Conservation (phyloP, 2,113 vertebrate species). For the Rhegmatorhina hoffmannsi region DNA sequence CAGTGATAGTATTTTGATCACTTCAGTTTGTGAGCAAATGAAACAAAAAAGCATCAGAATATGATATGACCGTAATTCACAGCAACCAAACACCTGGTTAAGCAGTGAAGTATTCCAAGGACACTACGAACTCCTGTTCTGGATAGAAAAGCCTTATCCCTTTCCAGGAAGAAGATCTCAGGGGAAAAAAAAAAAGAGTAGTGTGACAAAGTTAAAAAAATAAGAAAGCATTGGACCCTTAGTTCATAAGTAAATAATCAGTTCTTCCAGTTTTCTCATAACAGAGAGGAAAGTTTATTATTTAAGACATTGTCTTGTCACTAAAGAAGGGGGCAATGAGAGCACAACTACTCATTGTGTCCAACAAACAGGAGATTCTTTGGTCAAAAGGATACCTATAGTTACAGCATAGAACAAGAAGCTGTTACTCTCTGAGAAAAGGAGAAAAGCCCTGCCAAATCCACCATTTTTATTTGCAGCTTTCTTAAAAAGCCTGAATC, state of each 20-base stretch:
- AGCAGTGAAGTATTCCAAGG: neutral
- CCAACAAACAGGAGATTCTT: neutral
- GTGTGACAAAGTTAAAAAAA: neutral
- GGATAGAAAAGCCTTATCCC: neutral
- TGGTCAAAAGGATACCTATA: neutral
- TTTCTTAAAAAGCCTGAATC: neutral
- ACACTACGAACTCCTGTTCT: neutral
- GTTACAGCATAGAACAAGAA: neutral
- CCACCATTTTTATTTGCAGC: neutral
- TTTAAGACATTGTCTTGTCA: neutral
- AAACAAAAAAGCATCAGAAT: neutral
- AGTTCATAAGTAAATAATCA: neutral
- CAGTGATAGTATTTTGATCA: neutral
- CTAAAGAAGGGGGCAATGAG: neutral
- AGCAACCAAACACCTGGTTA: slow-evolving; percentile 31
- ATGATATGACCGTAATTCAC: neutral
- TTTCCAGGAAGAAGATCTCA: neutral
- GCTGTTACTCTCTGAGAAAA: neutral
- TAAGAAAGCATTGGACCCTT: neutral
- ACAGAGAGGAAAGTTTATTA: neutral
- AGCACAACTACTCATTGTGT: neutral
- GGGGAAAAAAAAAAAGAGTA: neutral
- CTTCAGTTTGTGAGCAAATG: neutral
- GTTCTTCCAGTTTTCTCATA: neutral
- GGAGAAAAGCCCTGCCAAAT: neutral